Evolutionary conservation across 2,113 vertebrate species (phyloP), one percentile per base, ranked within the genome.

Genomic region (Vanacampus margaritifer): DNA sequence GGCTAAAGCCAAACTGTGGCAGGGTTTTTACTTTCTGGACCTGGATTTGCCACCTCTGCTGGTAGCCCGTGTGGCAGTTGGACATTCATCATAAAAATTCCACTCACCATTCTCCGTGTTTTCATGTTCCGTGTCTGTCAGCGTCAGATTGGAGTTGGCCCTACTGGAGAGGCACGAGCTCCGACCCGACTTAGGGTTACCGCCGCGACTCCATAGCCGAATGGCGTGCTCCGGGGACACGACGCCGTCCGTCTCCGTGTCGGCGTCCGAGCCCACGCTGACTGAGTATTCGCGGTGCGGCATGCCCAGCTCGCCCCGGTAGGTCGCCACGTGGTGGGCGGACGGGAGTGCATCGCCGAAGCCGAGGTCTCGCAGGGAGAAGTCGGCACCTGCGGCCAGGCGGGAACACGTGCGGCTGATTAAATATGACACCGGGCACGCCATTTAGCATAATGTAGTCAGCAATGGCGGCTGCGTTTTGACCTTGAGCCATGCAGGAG

Each of bases 111-210:
- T 94, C 83, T 99, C 96, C 0, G 95, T 98, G 79, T 98, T 98
- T 86, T 99, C 97, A 0, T 98, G 97, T 71, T 99, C 97, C 0
- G 97, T 99, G 88, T 99, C 97, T 0, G 97, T 99, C 65, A 99
- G 95, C 0, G 97, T 99, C 76, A 99, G 94, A 80, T 97, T 98
- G 77, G 97, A 99, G 89, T 99, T 99, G 80, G 97, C 97, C 65
- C 97, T 80, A 87, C 97, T 99, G 0, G 97, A 98, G 78, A 99
- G 89, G 84, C 97, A 99, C 36, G 97, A 99, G 84, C 97, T 99
- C 67, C 96, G 94, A 4, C 95, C 96, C 0, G 97, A 98, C 81
- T 97, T 95, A 16, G 93, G 92, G 87, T 93, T 97, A 81, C 89
- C 54, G 23, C 13, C 24, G 26, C 54, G 54, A 5, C 93, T 95